Conservation (phyloP, 1,140 invertebrate genomes). For the Brachionus rotundiformis region DNA sequence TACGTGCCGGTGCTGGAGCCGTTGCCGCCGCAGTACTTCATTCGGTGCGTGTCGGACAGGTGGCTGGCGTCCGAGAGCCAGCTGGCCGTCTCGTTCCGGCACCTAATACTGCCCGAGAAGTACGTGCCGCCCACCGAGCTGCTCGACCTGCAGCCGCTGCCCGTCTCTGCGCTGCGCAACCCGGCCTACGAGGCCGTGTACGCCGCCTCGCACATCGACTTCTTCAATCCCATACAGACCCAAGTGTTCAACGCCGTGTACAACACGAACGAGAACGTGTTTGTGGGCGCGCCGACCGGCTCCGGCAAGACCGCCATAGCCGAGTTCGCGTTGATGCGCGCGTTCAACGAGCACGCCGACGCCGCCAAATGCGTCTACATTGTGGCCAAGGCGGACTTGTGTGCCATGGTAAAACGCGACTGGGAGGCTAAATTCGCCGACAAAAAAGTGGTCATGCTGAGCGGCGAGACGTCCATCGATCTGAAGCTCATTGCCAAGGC, state of each 20-base stretch:
- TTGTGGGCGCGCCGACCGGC: slow-evolving; percentile 94
- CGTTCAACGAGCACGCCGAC: slow-evolving; percentile 62
- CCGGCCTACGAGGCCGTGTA: slow-evolving; percentile 82
- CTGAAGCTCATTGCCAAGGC: slow-evolving; percentile 79
- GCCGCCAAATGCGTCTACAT: slow-evolving; percentile 81
- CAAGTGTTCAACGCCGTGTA: slow-evolving; percentile 99
- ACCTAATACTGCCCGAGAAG: slow-evolving; percentile 95
- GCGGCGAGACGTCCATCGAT: slow-evolving; percentile 95
- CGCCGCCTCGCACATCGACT: slow-evolving; percentile 75
- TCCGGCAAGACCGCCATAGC: slow-evolving; percentile 95
- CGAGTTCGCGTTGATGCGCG: slow-evolving; percentile 89
- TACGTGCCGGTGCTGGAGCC: slow-evolving; percentile 98
- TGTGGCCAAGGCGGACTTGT: slow-evolving; percentile 84
- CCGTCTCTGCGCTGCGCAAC: slow-evolving; percentile 77
- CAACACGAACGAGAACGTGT: slow-evolving; percentile 97
- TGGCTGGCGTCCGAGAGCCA: slow-evolving; percentile 82
- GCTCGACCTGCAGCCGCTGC: slow-evolving; percentile 93
- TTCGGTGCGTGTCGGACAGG: slow-evolving; percentile 71
- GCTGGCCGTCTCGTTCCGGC: slow-evolving; percentile 92
- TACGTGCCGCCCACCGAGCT: slow-evolving; percentile 95
- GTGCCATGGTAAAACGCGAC: slow-evolving; percentile 76
- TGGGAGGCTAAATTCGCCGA: slow-evolving; percentile 88
- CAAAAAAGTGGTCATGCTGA: slow-evolving; percentile 85
- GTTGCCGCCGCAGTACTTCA: slow-evolving; percentile 94
- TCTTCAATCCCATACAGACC: slow-evolving; percentile 98